These are phyloP conservation scores for Eulemur rufifrons DNA, from an alignment of 2,113 vertebrate species.

Conservation along the genomic window DNA sequence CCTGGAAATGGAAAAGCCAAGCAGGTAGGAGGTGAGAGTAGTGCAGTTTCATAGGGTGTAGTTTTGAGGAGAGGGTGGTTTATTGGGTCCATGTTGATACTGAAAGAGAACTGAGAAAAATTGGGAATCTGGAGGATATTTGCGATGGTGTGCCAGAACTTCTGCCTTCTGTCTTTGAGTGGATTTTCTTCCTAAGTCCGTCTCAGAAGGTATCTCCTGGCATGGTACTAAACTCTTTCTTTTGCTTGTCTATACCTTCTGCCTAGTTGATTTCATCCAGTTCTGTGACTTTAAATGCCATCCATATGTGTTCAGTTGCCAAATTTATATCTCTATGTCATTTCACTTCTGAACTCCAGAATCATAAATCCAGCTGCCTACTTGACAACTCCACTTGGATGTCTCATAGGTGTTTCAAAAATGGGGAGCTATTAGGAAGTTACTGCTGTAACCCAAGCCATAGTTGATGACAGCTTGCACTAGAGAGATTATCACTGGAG, in stretches of 20 bases:
- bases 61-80: neutral
- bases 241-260: neutral
- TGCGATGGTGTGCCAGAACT: neutral
- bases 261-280: conserved; percentile 23
- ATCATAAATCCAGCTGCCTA: neutral
- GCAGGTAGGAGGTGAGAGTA: neutral
- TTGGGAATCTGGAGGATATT: neutral
- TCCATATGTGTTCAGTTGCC: conserved; percentile 1
- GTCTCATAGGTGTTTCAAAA: conserved; percentile 39
- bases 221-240: neutral
- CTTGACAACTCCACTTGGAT: neutral
- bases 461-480: neutral
- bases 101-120: neutral
- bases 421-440: neutral
- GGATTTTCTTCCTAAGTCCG: neutral
- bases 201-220: neutral
- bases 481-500: neutral
- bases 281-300: conserved; percentile 26
- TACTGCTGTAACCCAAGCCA: neutral
- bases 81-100: neutral
- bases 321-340: neutral
- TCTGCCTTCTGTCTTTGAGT: neutral
- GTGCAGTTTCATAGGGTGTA: neutral
- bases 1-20: neutral
- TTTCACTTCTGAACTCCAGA: conserved; percentile 35